Percentiles rank a stretch among this genome's conserved stretches.
phyloP scores from a whole-genome alignment of 2,113 vertebrate species.

The Mohoua ochrocephala region DNA sequence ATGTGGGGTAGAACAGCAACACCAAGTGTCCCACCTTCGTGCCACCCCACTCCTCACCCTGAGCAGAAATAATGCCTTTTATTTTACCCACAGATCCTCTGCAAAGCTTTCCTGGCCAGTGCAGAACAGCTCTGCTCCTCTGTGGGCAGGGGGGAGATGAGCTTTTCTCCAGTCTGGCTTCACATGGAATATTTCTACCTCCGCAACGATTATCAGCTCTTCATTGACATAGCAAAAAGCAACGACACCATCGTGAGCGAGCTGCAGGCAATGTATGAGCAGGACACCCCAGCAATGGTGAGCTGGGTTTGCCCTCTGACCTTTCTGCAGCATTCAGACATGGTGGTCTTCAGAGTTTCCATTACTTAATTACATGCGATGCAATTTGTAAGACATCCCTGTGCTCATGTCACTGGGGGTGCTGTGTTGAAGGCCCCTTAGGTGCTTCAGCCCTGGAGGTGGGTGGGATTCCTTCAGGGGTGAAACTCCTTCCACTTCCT shows the following conservation, averaged over 20 bases:
- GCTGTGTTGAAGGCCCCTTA: background rate
- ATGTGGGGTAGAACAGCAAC: background rate
- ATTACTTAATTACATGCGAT: fast-evolving
- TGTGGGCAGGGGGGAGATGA: background rate
- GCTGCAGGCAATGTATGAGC: background rate
- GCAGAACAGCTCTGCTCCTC: background rate
- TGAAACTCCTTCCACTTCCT: background rate
- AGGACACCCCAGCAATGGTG: background rate
- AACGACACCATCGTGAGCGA: background rate
- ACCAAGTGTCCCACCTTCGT: background rate
- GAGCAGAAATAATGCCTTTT: background rate
- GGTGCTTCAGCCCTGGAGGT: too few species aligned
- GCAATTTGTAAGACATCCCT: background rate
- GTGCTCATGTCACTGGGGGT: background rate
- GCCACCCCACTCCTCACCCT: background rate
- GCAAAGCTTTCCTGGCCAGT: background rate
- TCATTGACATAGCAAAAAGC: background rate
- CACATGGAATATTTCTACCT: background rate
- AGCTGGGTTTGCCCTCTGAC: background rate
- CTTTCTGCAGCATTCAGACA: background rate
- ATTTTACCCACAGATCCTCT: background rate
- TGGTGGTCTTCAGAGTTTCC: background rate
- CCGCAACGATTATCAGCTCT: background rate
- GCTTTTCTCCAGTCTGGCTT: background rate
- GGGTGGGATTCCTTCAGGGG: background rate